Evolutionary conservation across 1,140 invertebrate species (phyloP).

Genomic region (Trichoplusia ni): DNA sequence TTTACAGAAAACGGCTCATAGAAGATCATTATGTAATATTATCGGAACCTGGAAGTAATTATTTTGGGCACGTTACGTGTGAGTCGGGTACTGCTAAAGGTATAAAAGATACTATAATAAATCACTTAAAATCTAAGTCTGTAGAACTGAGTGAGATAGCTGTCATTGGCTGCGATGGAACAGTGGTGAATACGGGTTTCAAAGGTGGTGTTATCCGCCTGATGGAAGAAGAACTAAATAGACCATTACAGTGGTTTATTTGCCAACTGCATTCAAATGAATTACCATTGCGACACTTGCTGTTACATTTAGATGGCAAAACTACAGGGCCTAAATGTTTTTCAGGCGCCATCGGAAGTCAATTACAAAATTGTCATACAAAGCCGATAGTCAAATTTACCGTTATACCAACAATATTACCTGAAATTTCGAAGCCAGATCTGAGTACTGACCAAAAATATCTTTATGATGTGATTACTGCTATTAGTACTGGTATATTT

Average conservation of each 20-base stretch:
- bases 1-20: neutral
- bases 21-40: neutral
- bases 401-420: neutral
- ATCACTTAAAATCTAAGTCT: neutral
- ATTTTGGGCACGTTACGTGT: slow-evolving; percentile 1
- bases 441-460: slow-evolving; percentile 11
- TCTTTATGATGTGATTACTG: slow-evolving; percentile 1
- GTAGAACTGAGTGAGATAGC: neutral
- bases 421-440: neutral
- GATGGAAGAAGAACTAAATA: neutral
- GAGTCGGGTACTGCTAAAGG: neutral
- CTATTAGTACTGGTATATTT: neutral
- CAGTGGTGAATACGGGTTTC: neutral
- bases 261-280: slow-evolving; percentile 2
- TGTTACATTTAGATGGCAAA: neutral
- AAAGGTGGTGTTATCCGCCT: neutral
- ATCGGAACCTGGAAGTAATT: slow-evolving; percentile 1
- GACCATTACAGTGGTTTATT: slow-evolving; percentile 10
- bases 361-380: neutral
- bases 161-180: slow-evolving; percentile 5
- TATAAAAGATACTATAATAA: neutral
- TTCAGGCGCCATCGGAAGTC: slow-evolving; percentile 1
- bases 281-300: neutral
- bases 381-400: neutral
- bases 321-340: slow-evolving; percentile 8